Conservation (phyloP, 1,140 invertebrate genomes). For the Schlechtendalia chinensis region DNA sequence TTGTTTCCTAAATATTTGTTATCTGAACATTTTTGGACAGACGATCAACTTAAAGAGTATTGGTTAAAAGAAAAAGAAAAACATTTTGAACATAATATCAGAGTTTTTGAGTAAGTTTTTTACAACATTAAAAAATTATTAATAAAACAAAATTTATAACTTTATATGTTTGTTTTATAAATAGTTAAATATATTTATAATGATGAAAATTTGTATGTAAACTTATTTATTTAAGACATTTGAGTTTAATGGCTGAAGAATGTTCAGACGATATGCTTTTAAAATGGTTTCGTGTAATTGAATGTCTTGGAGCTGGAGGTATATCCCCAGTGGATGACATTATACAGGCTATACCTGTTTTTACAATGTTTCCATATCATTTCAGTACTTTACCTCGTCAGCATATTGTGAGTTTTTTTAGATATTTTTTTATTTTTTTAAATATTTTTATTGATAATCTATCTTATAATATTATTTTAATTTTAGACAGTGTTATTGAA, state of each 20-base stretch:
- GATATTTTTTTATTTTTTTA: too few species aligned
- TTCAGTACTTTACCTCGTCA: constrained; percentile 44
- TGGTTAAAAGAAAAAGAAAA: constrained; percentile 27
- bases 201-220: not conserved
- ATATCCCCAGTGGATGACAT: constrained; percentile 31
- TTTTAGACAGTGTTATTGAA: constrained; percentile 35
- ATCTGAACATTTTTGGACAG: constrained; percentile 41
- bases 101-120: constrained; percentile 44
- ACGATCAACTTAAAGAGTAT: constrained; percentile 39
- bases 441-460: not conserved
- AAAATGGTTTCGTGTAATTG: constrained; percentile 47
- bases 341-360: constrained; percentile 40
- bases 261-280: constrained; percentile 47
- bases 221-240: constrained; percentile 29
- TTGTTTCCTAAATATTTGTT: constrained; percentile 44
- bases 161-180: not conserved
- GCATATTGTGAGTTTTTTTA: constrained; percentile 30
- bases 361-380: constrained; percentile 41
- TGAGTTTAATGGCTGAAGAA: constrained; percentile 47
- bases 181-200: not conserved
- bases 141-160: too few species aligned
- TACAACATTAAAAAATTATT: too few species aligned
- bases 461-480: not conserved
- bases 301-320: constrained; percentile 34
- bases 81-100: constrained; percentile 22